These are phyloP conservation scores for Crocallis elinguaria DNA, from an alignment of 2,888 invertebrate species.

Conservation along the genomic window DNA sequence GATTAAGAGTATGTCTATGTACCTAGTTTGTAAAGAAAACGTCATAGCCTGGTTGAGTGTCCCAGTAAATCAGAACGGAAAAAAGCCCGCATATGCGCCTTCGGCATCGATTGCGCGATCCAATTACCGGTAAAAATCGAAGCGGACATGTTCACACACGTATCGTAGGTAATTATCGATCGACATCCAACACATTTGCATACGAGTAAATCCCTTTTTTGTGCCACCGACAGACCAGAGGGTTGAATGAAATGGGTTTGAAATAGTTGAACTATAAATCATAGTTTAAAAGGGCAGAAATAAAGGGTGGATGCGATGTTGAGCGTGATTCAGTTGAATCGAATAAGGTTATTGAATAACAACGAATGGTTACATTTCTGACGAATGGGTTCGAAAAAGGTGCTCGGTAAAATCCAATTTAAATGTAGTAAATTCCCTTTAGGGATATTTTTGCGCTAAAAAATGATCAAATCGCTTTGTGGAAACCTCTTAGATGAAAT, in stretches of 20 bases:
- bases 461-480: too few species aligned
- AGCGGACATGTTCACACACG: conserved; percentile 8
- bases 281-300: background rate
- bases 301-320: background rate
- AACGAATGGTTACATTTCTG: too few species aligned
- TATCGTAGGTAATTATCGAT: conserved; percentile 21
- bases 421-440: too few species aligned
- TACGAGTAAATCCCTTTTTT: conserved; percentile 15
- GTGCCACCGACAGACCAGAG: conserved; percentile 7
- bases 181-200: conserved; percentile 6
- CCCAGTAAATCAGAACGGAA: too few species aligned
- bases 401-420: too few species aligned
- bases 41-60: too few species aligned
- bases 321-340: background rate
- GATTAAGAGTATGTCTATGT: too few species aligned
- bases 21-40: too few species aligned
- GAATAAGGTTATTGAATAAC: too few species aligned
- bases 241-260: conserved; percentile 15
- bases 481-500: too few species aligned
- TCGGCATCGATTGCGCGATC: background rate
- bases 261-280: conserved; percentile 4
- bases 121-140: conserved; percentile 9
- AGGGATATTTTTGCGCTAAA: too few species aligned
- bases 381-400: too few species aligned
- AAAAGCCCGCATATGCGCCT: background rate